phyloP scores from a whole-genome alignment of 2,113 vertebrate species.

The Pangasianodon hypophthalmus region DNA sequence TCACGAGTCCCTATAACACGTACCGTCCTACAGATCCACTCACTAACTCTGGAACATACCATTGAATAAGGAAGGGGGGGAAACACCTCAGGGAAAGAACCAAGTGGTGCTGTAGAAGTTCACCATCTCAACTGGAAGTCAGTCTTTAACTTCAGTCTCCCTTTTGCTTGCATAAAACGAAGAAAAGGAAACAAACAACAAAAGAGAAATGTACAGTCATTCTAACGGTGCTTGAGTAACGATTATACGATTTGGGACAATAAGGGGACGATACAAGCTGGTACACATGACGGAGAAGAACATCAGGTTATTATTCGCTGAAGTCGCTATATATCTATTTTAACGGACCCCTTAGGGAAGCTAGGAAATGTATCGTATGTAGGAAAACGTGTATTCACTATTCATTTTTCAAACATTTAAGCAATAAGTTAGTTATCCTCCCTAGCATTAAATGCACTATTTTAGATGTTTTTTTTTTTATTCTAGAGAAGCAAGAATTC shows the following conservation, averaged over 20 bases:
- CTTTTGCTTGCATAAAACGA: constrained; percentile 3
- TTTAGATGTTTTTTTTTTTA: constrained; percentile 22
- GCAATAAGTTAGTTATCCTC: constrained; percentile 37
- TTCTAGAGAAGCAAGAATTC: neutral
- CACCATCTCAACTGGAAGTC: constrained; percentile 58
- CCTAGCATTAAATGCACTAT: constrained; percentile 51
- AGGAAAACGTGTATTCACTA: constrained; percentile 35
- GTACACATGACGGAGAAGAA: constrained; percentile 50
- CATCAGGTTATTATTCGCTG: constrained; percentile 50
- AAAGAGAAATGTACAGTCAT: constrained; percentile 39
- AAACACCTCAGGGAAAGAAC: constrained; percentile 76
- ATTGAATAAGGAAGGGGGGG: constrained; percentile 59
- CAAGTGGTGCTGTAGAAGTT: constrained; percentile 63
- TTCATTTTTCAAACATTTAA: constrained; percentile 26
- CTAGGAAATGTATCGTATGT: constrained; percentile 56
- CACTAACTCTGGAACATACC: constrained; percentile 57
- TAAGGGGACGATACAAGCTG: constrained; percentile 60
- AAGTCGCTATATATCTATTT: constrained; percentile 59
- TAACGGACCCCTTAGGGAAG: constrained; percentile 54
- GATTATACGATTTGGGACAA: constrained; percentile 52
- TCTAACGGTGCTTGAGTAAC: constrained; percentile 59
- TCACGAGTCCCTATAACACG: constrained; percentile 13
- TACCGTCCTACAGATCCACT: constrained; percentile 62
- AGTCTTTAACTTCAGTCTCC: constrained; percentile 17
- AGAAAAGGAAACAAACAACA: neutral